phyloP scores from a whole-genome alignment of 2,113 vertebrate species.

The Procapra przewalskii region DNA sequence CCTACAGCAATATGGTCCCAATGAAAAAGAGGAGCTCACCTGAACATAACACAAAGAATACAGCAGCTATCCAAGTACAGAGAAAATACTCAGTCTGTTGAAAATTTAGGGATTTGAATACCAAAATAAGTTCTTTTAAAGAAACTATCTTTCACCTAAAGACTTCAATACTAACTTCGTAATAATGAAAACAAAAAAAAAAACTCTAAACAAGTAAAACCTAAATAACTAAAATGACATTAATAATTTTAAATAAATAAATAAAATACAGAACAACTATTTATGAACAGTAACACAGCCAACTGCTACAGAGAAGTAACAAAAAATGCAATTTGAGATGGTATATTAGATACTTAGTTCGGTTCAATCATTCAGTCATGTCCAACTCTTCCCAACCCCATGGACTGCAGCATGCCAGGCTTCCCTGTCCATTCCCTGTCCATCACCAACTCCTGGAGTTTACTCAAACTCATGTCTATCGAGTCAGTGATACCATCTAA shows the following conservation, averaged over 20 bases:
- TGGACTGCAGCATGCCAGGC: accelerated
- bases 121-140: not conserved
- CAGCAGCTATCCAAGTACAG: not conserved
- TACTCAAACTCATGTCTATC: not conserved
- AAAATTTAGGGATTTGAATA: not conserved
- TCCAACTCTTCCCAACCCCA: not conserved
- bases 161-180: not conserved
- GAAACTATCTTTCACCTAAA: not conserved
- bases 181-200: not conserved
- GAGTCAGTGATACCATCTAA: not conserved
- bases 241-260: slow-evolving; percentile 6
- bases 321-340: not conserved
- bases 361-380: not conserved
- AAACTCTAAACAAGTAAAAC: not conserved
- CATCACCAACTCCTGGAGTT: not conserved
- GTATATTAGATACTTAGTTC: not conserved
- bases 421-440: not conserved
- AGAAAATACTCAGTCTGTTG: not conserved
- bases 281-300: not conserved
- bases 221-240: not conserved
- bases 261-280: not conserved
- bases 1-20: not conserved
- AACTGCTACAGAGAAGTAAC: not conserved
- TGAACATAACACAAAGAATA: not conserved
- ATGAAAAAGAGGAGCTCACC: not conserved